Evolutionary conservation across 2,113 vertebrate genomes (phyloP).

Genomic region (Archilochus colubris): DNA sequence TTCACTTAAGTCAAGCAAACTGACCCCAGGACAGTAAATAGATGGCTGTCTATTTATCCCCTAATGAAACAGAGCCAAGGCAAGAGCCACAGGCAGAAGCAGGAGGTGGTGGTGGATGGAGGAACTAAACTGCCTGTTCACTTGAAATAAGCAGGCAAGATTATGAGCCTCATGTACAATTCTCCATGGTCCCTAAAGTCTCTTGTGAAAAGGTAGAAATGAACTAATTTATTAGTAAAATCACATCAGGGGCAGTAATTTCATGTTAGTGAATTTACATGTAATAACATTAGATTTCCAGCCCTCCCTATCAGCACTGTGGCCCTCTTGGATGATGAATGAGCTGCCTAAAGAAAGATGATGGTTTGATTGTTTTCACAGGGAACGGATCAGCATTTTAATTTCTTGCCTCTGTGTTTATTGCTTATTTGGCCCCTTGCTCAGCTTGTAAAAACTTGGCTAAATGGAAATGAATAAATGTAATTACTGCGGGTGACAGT

Average conservation of each 20-base stretch:
- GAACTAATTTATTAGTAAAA: constrained; percentile 91
- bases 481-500: constrained; percentile 89
- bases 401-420: constrained; percentile 90
- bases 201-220: constrained; percentile 82
- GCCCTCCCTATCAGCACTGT: constrained; percentile 77
- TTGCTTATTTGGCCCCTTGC: constrained; percentile 89
- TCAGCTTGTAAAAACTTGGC: constrained; percentile 87
- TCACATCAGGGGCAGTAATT: constrained; percentile 88
- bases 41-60: background rate
- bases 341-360: constrained; percentile 88
- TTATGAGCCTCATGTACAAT: constrained; percentile 74
- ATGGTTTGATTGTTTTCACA: constrained; percentile 91
- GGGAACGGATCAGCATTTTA: constrained; percentile 91
- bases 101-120: background rate
- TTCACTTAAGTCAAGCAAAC: background rate
- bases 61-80: constrained; percentile 41
- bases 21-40: background rate
- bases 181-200: constrained; percentile 82
- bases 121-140: constrained; percentile 48
- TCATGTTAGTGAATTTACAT: constrained; percentile 91
- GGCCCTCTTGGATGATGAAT: constrained; percentile 84
- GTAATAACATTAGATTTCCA: constrained; percentile 85
- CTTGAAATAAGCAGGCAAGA: constrained; percentile 68
- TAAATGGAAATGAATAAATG: constrained; percentile 94
- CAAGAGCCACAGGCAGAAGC: background rate